These are phyloP conservation scores for Chaetodon trifasciatus DNA, from an alignment of 2,797 vertebrate species.

Conservation along the genomic window DNA sequence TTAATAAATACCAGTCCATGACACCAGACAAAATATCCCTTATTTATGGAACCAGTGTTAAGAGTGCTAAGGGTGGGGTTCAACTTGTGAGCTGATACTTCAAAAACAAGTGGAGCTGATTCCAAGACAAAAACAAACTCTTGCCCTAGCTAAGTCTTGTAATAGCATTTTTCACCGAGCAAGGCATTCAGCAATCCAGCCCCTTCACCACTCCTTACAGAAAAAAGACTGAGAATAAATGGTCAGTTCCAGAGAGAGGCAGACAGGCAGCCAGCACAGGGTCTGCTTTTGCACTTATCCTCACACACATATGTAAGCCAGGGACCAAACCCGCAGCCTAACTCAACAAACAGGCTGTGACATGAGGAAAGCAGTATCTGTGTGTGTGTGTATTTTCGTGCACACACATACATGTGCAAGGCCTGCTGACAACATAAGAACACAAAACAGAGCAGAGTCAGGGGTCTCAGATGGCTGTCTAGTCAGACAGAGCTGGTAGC, in stretches of 20 bases:
- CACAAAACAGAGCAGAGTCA: constrained; percentile 23
- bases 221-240: constrained; percentile 49
- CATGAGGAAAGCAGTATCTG: constrained; percentile 28
- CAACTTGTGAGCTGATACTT: constrained; percentile 60
- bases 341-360: constrained; percentile 74
- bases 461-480: constrained; percentile 45
- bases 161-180: constrained; percentile 65
- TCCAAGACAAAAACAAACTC: constrained; percentile 71
- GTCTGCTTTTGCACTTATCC: constrained; percentile 77
- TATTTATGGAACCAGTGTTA: constrained; percentile 66
- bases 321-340: constrained; percentile 65
- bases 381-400: constrained; percentile 28
- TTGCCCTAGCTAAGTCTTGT: constrained; percentile 59
- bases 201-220: constrained; percentile 36
- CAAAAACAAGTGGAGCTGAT: constrained; percentile 62
- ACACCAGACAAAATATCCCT: constrained; percentile 61
- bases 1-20: constrained; percentile 56
- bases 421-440: constrained; percentile 19
- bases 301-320: constrained; percentile 47
- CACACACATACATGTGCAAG: constrained; percentile 35
- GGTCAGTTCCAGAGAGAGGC: constrained; percentile 52
- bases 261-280: constrained; percentile 39
- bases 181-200: constrained; percentile 39
- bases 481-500: constrained; percentile 33
- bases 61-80: constrained; percentile 56